Evolutionary conservation across 2,113 vertebrate genomes (phyloP), one percentile per base, ranked within the genome.

Genomic region (Empidonax traillii): DNA sequence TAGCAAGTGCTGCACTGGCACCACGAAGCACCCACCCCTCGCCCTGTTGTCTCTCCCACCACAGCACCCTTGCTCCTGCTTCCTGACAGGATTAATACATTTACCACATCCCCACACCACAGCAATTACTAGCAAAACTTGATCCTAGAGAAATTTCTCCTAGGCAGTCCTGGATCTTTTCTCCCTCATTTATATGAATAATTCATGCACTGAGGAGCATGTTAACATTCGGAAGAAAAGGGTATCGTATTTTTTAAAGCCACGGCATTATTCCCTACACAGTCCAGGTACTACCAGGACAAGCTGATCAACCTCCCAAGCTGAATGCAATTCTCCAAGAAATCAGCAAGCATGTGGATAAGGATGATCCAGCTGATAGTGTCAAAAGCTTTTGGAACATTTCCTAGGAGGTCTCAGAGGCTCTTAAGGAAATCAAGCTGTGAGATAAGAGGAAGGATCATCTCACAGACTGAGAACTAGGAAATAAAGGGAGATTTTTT

Each of bases 301-400:
- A 89, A 95, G 74, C 47, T 91, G 73, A 87, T 88, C 76, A 93
- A 5, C 78, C 81, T 55, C 85, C 20, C 69, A 55, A 6, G 52
- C 3, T 18, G 39, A 81, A 81, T 6, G 44, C 14, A 25, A 46
- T 44, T 91, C 77, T 79, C 47, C 35, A n/a, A 44, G 77, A 85
- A 76, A 94, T 90, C 92, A 61, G 75, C 87, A 85, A 91, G 62
- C 58, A 7, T 3, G 44, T 73, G 90, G 94, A 96, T 96, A 90
- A 94, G 78, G 39, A 41, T 65, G 92, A 96, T 95, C 74, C 73
- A 44, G n/a, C 82, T 90, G 92, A 93, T 56, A 53, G 24, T 1
- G 31, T 63, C 71, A 76, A 33, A 51, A 91, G 71, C 58, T 89
- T 68, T 85, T 39, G 35, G 31, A 79, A 82, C 20, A 23, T 65